A percentile compares a stretch with the other conserved stretches of the same genome.
Evolutionary conservation across 2,888 invertebrate genomes (phyloP).

Genomic region (Rhingia rostrata): DNA sequence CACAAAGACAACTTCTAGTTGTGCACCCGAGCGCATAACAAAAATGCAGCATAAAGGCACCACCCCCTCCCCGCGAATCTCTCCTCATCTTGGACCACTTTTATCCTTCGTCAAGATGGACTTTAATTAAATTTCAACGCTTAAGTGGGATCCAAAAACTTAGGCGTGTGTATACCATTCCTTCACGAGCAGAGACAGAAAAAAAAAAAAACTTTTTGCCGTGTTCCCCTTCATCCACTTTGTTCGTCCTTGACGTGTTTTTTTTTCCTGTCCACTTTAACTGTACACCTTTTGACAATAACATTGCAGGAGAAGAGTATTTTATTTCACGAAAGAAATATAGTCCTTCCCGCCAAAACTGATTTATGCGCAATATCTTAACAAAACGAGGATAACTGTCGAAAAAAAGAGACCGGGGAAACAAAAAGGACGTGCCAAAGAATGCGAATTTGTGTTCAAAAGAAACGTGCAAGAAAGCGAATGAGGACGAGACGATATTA

Average conservation of each 20-base stretch:
- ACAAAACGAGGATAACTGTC: not conserved
- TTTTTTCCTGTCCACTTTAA: not conserved
- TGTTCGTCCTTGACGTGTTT: slow-evolving; percentile 17
- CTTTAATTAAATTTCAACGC: slow-evolving; percentile 69
- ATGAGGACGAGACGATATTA: slow-evolving; percentile 2
- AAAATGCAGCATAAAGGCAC: not conserved
- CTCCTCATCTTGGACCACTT: not conserved
- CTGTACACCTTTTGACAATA: slow-evolving; percentile 10
- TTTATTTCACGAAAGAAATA: not conserved
- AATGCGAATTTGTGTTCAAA: slow-evolving; percentile 5
- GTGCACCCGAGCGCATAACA: not conserved
- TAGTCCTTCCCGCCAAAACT: slow-evolving; percentile 34
- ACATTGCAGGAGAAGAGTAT: slow-evolving; percentile 12
- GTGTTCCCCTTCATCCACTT: slow-evolving; percentile 10
- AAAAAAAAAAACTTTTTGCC: not conserved
- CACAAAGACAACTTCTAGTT: slow-evolving; percentile 3
- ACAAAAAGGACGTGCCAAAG: not conserved
- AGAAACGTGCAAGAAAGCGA: slow-evolving; percentile 8
- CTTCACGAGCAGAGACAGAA: slow-evolving; percentile 23
- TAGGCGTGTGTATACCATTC: slow-evolving; percentile 23
- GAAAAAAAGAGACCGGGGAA: not conserved
- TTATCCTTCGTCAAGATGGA: slow-evolving; percentile 39
- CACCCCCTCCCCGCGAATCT: not conserved
- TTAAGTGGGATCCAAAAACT: slow-evolving; percentile 38
- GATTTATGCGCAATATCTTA: slow-evolving; percentile 58